phyloP scores from a whole-genome alignment of 2,797 vertebrate genomes.

The Manis pentadactyla region DNA sequence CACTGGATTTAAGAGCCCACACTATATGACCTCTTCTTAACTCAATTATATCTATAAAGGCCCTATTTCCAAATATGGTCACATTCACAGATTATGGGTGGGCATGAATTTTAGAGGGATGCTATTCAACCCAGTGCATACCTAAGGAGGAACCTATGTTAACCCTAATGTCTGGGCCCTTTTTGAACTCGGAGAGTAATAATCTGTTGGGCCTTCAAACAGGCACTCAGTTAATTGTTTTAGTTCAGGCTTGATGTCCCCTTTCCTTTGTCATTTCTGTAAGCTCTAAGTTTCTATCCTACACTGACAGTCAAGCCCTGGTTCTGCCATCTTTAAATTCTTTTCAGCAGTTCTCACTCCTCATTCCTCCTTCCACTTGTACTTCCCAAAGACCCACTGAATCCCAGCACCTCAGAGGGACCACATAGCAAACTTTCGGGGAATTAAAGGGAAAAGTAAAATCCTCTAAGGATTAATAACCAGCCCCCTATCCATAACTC shows the following conservation, averaged over 20 bases:
- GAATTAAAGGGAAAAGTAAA: constrained; percentile 43
- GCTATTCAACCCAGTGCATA: not conserved
- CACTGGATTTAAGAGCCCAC: not conserved
- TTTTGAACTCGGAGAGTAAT: not conserved
- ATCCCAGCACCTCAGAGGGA: not conserved
- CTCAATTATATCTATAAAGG: not conserved
- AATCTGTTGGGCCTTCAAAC: not conserved
- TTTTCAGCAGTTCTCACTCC: not conserved
- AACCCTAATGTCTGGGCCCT: not conserved
- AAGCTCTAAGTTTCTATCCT: not conserved
- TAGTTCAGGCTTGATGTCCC: not conserved
- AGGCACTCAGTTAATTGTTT: not conserved
- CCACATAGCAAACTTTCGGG: not conserved
- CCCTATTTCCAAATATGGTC: not conserved
- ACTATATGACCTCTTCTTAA: not conserved
- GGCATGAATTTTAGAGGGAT: not conserved
- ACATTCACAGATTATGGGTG: not conserved
- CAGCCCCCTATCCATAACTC: not conserved
- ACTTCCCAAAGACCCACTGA: not conserved
- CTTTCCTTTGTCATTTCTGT: constrained; percentile 20
- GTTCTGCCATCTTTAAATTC: not conserved
- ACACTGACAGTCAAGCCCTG: not conserved
- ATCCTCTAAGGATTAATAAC: not conserved
- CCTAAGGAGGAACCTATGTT: not conserved
- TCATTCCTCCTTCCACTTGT: not conserved